Percentiles rank a stretch among this genome's conserved stretches.
Evolutionary conservation across 2,797 vertebrate species (phyloP).

Genomic region (Sebastes jordani): DNA sequence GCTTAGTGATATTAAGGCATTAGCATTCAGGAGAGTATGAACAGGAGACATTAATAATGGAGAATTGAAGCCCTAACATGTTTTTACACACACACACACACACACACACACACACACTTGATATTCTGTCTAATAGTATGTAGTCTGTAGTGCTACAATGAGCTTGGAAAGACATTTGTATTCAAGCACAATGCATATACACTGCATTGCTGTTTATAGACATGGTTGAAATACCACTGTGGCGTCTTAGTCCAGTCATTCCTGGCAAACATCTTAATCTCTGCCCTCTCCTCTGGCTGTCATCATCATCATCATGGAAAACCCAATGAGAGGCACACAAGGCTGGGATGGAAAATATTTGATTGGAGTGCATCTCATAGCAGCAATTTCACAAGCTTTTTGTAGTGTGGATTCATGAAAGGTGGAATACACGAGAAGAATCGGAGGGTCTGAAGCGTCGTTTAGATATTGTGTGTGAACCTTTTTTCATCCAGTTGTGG

Average conservation of each 20-base stretch:
- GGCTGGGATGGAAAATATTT: slow-evolving; percentile 25
- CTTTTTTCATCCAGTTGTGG: background rate
- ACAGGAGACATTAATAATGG: background rate
- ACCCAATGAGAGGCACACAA: slow-evolving; percentile 25
- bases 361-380: background rate
- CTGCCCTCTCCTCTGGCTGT: slow-evolving; percentile 22
- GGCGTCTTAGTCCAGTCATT: slow-evolving; percentile 55
- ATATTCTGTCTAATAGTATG: background rate
- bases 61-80: background rate
- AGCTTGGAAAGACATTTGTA: background rate
- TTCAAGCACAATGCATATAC: background rate
- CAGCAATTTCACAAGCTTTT: background rate
- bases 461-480: background rate
- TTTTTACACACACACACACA: background rate
- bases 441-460: too few species aligned
- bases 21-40: background rate
- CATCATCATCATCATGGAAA: slow-evolving; percentile 45
- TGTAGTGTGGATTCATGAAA: background rate
- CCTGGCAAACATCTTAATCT: slow-evolving; percentile 34
- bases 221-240: slow-evolving; percentile 30
- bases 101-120: background rate
- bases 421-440: background rate
- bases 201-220: slow-evolving; percentile 36
- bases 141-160: background rate
- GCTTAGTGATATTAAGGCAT: too few species aligned